phyloP scores from a whole-genome alignment of 2,888 invertebrate species.

The Octonoba sinensis region DNA sequence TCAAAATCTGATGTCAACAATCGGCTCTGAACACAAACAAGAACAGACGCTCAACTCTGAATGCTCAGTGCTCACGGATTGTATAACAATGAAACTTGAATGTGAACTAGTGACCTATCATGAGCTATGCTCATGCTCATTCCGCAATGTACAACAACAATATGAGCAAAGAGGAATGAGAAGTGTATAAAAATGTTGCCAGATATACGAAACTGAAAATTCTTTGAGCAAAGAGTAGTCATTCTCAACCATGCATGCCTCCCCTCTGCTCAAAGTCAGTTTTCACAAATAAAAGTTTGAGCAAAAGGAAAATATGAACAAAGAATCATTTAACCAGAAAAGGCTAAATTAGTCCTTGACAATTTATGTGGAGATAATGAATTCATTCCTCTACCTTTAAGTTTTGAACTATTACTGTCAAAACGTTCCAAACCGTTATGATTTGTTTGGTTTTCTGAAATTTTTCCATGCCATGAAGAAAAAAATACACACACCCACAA shows the following conservation, averaged over 20 bases:
- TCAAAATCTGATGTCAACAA: background rate
- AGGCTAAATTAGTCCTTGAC: no score
- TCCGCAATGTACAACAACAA: slow-evolving; percentile 28
- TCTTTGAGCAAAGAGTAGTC: slow-evolving; percentile 35
- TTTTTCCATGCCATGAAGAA: no score
- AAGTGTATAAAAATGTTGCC: slow-evolving; percentile 20
- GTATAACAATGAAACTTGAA: background rate
- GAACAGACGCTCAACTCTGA: background rate
- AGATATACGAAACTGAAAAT: slow-evolving; percentile 20
- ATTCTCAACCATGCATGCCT: background rate
- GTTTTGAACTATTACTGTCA: no score
- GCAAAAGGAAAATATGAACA: background rate
- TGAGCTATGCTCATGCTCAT: slow-evolving; percentile 1
- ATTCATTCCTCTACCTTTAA: no score
- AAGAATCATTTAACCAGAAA: background rate
- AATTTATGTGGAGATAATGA: no score
- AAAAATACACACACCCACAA: no score
- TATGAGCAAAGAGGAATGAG: slow-evolving; percentile 4
- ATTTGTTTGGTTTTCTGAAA: no score
- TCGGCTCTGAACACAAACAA: background rate
- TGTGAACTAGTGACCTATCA: slow-evolving; percentile 10
- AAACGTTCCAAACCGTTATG: no score
- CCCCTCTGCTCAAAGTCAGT: slow-evolving; percentile 1
- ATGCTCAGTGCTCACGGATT: background rate
- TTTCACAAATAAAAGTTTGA: background rate